Conservation (phyloP, 2,113 vertebrate genomes). For the Abramis brama region DNA sequence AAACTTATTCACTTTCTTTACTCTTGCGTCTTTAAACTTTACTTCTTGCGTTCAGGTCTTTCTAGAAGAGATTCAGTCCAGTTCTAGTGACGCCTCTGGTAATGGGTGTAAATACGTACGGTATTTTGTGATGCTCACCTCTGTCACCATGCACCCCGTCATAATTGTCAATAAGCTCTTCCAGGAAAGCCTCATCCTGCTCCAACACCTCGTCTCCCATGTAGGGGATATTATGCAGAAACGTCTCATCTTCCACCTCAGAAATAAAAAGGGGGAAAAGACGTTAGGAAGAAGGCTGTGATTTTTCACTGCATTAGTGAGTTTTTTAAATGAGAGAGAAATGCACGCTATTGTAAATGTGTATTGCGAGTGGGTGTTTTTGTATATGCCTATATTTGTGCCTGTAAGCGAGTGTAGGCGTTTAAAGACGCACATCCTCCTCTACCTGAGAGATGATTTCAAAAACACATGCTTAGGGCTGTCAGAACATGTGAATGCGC, state of each 20-base stretch:
- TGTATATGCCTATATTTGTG: slow-evolving; percentile 24
- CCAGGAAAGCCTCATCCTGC: slow-evolving; percentile 96
- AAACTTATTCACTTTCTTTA: too few species aligned
- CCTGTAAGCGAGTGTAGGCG: slow-evolving; percentile 12
- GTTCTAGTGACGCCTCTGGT: not conserved
- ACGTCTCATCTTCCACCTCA: slow-evolving; percentile 97
- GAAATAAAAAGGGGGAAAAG: slow-evolving; percentile 46
- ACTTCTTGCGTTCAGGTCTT: not conserved
- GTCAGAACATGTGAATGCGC: slow-evolving; percentile 23
- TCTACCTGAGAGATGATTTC: slow-evolving; percentile 36
- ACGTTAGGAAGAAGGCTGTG: too few species aligned
- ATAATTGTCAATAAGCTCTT: slow-evolving; percentile 98
- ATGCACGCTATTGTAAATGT: slow-evolving; percentile 10
- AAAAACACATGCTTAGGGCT: slow-evolving; percentile 27
- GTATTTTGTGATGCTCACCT: slow-evolving; percentile 77
- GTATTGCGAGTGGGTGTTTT: not conserved
- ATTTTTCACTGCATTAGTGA: not conserved
- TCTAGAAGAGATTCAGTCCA: not conserved
- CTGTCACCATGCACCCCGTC: slow-evolving; percentile 96
- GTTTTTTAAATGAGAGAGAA: not conserved
- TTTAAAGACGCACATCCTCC: slow-evolving; percentile 41
- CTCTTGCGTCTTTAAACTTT: not conserved
- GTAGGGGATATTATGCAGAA: slow-evolving; percentile 98
- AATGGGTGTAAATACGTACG: not conserved
- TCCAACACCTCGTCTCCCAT: slow-evolving; percentile 98